Evolutionary conservation across 2,797 vertebrate species (phyloP), one percentile per base, ranked within the genome.

Genomic region (Cuniculus paca): DNA sequence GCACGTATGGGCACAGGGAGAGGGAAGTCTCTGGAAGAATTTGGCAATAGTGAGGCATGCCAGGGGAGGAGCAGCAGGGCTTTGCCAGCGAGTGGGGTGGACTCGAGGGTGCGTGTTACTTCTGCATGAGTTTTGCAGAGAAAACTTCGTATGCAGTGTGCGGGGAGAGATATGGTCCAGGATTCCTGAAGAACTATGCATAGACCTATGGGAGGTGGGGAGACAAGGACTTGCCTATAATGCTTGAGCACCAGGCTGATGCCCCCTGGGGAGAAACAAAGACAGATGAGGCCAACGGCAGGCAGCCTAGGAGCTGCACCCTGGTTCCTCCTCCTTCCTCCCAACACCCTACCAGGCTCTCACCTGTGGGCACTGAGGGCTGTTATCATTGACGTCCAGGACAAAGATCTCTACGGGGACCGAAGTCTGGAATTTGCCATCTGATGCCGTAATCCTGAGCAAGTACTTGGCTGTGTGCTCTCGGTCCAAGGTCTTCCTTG

Each of bases 371-470:
- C 99, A 99, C 97, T 99, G 98, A 0, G 99, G 99, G 96, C 98
- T 99, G 98, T 99, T 99, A 98, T 99, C 99, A 42, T 99, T 99
- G 98, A 99, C 98, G 98, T 99, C 99, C 97, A 99, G 97, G 88
- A 99, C 99, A 39, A 99, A 99, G 96, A 99, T 97, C 86, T 99
- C 99, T 81, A 99, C 99, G 0, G 98, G 98, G 0, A 99, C 98
- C 0, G 98, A 98, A 63, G 99, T 99, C 98, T 99, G 99, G 90
- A 99, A 99, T 97, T 99, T 99, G 90, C 99, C 99, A 52, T 99
- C 99, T 0, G 99, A 99, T 45, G 99, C 99, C 6, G 98, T 99
- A 96, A 99, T 98, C 93, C 97, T 99, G 89, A 99, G 99, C 22
- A 98, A 97, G 96, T 99, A 99, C 92, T 99, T 99, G 97, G 99